phyloP scores from a whole-genome alignment of 1,140 invertebrate species.

The Chironomus striatipennis region DNA sequence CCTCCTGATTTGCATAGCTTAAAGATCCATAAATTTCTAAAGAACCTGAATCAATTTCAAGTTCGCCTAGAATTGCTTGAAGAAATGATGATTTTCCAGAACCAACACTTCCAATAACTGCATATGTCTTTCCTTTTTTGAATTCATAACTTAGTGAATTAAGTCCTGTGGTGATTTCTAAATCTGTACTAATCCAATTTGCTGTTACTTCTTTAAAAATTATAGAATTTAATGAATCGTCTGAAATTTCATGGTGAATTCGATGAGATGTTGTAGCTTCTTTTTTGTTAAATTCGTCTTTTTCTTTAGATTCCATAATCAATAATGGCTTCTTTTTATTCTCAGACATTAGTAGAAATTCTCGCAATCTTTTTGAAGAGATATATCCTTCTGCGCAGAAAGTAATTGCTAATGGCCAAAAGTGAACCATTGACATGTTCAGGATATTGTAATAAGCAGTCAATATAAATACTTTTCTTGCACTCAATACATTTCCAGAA shows the following conservation, averaged over 20 bases:
- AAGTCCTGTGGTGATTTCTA: not conserved
- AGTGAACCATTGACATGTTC: conserved; percentile 49
- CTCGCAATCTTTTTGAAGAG: conserved; percentile 57
- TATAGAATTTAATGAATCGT: not conserved
- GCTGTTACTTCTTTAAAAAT: conserved; percentile 6
- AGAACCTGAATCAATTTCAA: conserved; percentile 51
- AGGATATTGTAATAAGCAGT: conserved; percentile 46
- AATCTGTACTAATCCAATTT: not conserved
- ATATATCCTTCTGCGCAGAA: conserved; percentile 49
- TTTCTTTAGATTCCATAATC: not conserved
- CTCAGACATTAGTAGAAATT: conserved; percentile 43
- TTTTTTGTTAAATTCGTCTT: not conserved
- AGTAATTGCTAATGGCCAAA: conserved; percentile 57
- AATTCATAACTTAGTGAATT: not conserved
- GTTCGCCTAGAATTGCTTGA: conserved; percentile 61
- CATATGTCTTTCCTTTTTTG: not conserved
- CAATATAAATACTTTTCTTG: conserved; percentile 49
- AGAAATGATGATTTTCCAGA: conserved; percentile 45
- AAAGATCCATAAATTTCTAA: conserved; percentile 52
- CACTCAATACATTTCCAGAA: conserved; percentile 47
- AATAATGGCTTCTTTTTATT: conserved; percentile 24
- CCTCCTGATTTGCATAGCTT: conserved; percentile 64
- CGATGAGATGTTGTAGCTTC: not conserved
- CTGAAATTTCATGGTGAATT: not conserved
- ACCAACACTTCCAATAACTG: conserved; percentile 48